Base-by-base conservation (phyloP, 2,888 invertebrate genomes). In the Phyllotreta cruciferae region DNA sequence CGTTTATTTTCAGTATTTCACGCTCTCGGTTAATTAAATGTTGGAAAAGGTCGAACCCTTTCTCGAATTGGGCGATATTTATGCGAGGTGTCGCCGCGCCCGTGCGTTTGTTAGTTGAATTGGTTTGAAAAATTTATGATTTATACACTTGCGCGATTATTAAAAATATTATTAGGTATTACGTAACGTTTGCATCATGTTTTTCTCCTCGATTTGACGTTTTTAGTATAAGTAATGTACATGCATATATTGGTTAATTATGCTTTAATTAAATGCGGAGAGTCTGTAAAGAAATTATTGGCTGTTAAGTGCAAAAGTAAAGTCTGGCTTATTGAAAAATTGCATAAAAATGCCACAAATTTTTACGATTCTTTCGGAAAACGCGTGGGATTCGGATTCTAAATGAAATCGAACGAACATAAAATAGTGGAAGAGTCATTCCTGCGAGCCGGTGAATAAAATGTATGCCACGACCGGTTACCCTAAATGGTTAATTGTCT, bases 401-500 rank as follows among this genome's bases (percentile, higher is more conserved):
- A 24, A 24, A 24, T 4, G 24, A 24, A 44, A 44, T n/a, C 44
- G 44, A n/a, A 44, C 44, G 24, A 24, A 4, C 7, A 7, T 7
- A 8, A 44, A 44, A 44, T n/a, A 44, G 10, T 13, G 44, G 7
- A 8, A 58, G 45, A 65, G 34, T 36, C 24, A 24, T 24, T 13
- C 24, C 35, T 55, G 38, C 50, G 49, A 14, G 62, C 60, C 62
- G 68, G 69, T 70, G 72, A 71, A 72, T 71, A 70, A 72, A 73
- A 73, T 71, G 71, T 74, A 63, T 74, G 72, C 73, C 73, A 72
- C 54, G 68, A 71, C 71, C 61, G 68, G 70, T 70, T 72, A 41
- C 74, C 73, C 68, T 71, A 74, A 66, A 73, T 70, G 74, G 74
- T 58, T 53, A 72, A 70, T 64, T 68, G 70, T 71, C 70, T 66